Percentiles rank a stretch among this genome's conserved stretches.
Evolutionary conservation across 1,140 invertebrate species (phyloP).

Genomic region (Leucophenga varia): DNA sequence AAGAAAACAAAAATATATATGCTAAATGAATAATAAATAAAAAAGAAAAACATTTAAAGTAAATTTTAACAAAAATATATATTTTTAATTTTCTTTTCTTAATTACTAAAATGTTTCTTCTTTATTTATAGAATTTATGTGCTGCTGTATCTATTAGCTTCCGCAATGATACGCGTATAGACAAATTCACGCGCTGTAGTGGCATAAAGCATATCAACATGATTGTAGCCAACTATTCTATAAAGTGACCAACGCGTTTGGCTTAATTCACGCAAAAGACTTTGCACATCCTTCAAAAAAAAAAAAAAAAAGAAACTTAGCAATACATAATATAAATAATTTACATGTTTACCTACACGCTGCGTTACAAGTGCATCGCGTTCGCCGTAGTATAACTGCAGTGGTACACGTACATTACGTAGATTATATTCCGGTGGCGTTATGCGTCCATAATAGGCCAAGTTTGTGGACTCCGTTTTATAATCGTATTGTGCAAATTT

Average conservation of each 20-base stretch:
- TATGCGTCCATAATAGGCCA: conserved; percentile 23
- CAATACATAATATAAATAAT: too few relatives aligned
- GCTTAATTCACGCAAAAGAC: conserved; percentile 21
- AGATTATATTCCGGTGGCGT: conserved; percentile 38
- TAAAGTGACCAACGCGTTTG: conserved; percentile 29
- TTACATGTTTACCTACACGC: too few relatives aligned
- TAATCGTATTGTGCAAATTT: conserved; percentile 46
- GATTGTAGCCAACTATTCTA: conserved; percentile 41
- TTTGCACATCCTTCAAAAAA: conserved; percentile 33
- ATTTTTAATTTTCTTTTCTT: too few relatives aligned
- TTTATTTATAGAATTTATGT: too few relatives aligned
- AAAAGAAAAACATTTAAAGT: too few relatives aligned
- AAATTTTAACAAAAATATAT: too few relatives aligned
- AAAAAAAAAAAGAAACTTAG: too few relatives aligned
- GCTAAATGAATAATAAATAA: too few relatives aligned
- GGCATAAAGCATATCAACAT: conserved; percentile 45
- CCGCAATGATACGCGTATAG: conserved; percentile 37
- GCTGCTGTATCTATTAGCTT: conserved; percentile 20
- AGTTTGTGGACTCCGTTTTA: conserved; percentile 25
- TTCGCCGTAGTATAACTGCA: conserved; percentile 38
- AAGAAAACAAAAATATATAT: too few relatives aligned
- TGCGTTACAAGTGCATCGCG: conserved; percentile 32
- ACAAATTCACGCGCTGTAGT: conserved; percentile 28
- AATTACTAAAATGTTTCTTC: too few relatives aligned
- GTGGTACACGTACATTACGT: conserved; percentile 34